Base-by-base conservation (phyloP, 2,113 vertebrate genomes). In the Saguinus imperator region DNA sequence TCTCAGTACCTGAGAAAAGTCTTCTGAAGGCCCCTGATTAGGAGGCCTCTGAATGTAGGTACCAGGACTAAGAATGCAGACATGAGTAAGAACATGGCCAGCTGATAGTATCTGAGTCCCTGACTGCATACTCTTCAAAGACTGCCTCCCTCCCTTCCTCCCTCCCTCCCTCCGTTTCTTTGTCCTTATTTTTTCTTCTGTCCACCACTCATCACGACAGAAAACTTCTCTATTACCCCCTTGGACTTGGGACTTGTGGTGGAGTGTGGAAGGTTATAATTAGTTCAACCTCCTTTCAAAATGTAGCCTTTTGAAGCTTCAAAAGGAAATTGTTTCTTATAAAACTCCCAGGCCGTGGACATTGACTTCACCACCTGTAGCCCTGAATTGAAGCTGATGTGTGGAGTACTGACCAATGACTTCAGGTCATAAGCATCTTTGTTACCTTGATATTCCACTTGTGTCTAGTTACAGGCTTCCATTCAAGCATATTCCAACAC, bases 91-190 rank as follows among this genome's bases (percentile, higher is more conserved):
- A 72, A n/a, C 70, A 72, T 20, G 8, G 8, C 35, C 27, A 14
- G 9, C 35, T 32, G 14, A 48, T 35, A 21, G 11, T 9, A 73
- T 25, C 37, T 40, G n/a, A 25, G 70, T 40, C 70, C 37, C 37
- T 40, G 20, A 73, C 20, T 11, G n/a, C 37, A 40, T 73, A 40
- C 8, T 40, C 70, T 40, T 40, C 70, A 40, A 73, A 73, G 70
- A 40, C 21, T 23, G 20, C 20, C 58, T 45, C 20, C 12, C 11
- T 45, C 27, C 68, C 8, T 75, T 8, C 18, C 45, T 40, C 14
- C n/a, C 43, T 43, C 14, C 13, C 16, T 72, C 0, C 3, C 50
- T 75, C 6, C 6, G 5, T 6, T 73, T 25, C 6, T 55, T 0
- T 11, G 10, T 57, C 37, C 57, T 37, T 12, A 23, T 68, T 35